Evolutionary conservation across 2,797 vertebrate species (phyloP).

Genomic region (Mormyrus hasselquistii): DNA sequence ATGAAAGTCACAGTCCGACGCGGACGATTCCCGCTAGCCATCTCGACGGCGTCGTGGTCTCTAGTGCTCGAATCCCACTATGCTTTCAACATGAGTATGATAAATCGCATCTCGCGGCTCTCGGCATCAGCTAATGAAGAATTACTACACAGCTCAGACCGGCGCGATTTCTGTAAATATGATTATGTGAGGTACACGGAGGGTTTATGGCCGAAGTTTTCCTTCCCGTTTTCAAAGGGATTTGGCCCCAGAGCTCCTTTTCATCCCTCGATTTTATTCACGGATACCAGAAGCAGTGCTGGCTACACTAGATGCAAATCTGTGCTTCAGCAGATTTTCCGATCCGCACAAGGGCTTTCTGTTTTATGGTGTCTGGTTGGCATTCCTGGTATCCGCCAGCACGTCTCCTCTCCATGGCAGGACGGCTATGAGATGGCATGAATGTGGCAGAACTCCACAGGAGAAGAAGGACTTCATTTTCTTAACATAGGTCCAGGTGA

Average conservation of each 20-base stretch:
- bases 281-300: slow-evolving; percentile 52
- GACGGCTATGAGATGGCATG: neutral
- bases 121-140: neutral
- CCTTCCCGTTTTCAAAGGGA: slow-evolving; percentile 32
- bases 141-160: neutral
- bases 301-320: slow-evolving; percentile 51
- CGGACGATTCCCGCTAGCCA: neutral
- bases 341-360: slow-evolving; percentile 44
- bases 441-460: neutral
- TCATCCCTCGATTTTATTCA: slow-evolving; percentile 49
- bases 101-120: neutral
- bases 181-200: slow-evolving; percentile 17
- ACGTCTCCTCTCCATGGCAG: slow-evolving; percentile 27
- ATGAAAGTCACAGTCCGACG: neutral
- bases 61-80: neutral
- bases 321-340: slow-evolving; percentile 59
- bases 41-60: too few relatives aligned
- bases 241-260: slow-evolving; percentile 40
- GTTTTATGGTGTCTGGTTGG: slow-evolving; percentile 63
- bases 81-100: neutral
- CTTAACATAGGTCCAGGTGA: neutral
- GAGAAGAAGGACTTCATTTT: slow-evolving; percentile 2
- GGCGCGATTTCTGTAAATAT: neutral
- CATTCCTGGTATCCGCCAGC: slow-evolving; percentile 42
- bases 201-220: slow-evolving; percentile 29